phyloP scores from a whole-genome alignment of 2,113 vertebrate species.

The Sylvicapra grimmia region DNA sequence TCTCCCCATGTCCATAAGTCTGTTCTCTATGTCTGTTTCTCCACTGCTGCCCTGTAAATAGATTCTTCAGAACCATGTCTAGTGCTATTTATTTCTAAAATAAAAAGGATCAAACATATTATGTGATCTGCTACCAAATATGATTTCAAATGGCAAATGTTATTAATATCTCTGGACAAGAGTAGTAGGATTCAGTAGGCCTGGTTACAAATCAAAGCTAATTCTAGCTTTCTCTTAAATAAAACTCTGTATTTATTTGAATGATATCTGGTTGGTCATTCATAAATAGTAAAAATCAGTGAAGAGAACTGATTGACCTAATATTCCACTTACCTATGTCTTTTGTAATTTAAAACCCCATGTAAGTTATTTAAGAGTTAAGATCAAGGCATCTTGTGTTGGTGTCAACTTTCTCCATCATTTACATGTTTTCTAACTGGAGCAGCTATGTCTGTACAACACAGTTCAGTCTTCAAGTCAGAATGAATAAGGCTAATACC shows the following conservation, averaged over 20 bases:
- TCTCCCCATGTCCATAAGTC: not conserved
- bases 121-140: not conserved
- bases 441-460: not conserved
- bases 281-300: not conserved
- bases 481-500: not conserved
- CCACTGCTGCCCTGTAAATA: not conserved
- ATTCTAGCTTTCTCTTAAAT: constrained; percentile 21
- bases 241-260: constrained; percentile 11
- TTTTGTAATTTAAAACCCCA: not conserved
- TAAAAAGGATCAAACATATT: not conserved
- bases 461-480: not conserved
- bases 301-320: not conserved
- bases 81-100: constrained; percentile 21
- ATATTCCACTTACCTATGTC: not conserved
- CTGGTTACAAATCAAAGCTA: not conserved
- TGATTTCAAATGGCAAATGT: not conserved
- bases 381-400: not conserved
- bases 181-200: not conserved
- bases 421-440: not conserved
- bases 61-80: not conserved
- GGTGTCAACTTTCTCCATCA: not conserved
- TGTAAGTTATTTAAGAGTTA: not conserved
- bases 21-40: not conserved
- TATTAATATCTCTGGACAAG: not conserved
- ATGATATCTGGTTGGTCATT: constrained; percentile 11